Evolutionary conservation across 1,140 invertebrate species (phyloP), one percentile per base, ranked within the genome.

Genomic region (Formica exsecta): DNA sequence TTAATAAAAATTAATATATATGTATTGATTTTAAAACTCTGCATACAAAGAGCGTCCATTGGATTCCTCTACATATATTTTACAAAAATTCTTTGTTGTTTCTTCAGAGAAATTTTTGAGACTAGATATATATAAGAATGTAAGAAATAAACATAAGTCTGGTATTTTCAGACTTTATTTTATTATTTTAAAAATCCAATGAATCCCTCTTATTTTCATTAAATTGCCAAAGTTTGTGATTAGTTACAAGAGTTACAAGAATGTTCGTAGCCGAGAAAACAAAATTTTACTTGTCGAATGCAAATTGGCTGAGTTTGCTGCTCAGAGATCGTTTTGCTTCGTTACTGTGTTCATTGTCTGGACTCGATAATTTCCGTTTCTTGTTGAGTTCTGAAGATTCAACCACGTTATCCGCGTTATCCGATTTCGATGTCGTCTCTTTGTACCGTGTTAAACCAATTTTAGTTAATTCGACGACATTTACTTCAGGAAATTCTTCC

Each of bases 361-460:
- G 71, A 59, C 85, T 87, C 44, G 79, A 89, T 62, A 93, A 87
- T 87, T 94, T 94, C 29, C 94, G 88, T 86, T 94, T 94, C 74
- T 93, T 94, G 2, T 38, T 13, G 11, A 68, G 29, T 54, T 68
- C 76, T 51, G 44, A 38, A 0, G 79, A 61, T 76, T 92, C 92
- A 6, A 9, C n/a, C 9, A 19, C 25, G 4, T 44, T 74, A 8
- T 68, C 76, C 0, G 32, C 22, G 16, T 79, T 51, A 6, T 51
- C 85, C 9, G 71, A 75, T 1, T 22, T 25, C 1, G 54, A 6
- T n/a, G 62, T 64, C 19, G 87, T 80, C 70, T 94, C 95, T 88
- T 96, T 96, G 85, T 95, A 97, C 54, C 94, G 94, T 54, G 94
- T 93, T 29, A 96, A 94, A 32, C 95, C 96, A 16, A 94, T 92